Conservation (phyloP, 2,888 invertebrate species). For the Drosophila paucipuncta region DNA sequence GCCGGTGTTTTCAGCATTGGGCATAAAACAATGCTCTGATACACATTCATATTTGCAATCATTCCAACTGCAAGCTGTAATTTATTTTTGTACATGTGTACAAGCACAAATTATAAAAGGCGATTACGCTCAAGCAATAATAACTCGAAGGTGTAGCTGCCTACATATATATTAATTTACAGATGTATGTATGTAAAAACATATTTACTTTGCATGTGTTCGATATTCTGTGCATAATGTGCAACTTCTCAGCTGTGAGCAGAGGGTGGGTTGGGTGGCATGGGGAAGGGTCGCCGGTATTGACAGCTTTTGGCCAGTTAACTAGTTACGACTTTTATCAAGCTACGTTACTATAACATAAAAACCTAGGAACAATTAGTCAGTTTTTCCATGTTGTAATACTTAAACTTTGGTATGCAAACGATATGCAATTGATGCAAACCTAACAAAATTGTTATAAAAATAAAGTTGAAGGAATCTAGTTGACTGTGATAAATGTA, state of each 20-base stretch:
- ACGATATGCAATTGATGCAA: background rate
- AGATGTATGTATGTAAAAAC: slow-evolving; percentile 7
- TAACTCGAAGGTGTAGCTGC: background rate
- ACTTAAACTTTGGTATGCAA: background rate
- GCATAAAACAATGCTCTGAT: slow-evolving; percentile 9
- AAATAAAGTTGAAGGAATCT: background rate
- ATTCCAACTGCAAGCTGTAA: background rate
- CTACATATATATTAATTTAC: background rate
- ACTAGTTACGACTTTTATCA: background rate
- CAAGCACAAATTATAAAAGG: slow-evolving; percentile 17
- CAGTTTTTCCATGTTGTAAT: background rate
- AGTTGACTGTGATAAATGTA: background rate
- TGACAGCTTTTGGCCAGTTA: background rate
- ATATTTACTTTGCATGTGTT: background rate
- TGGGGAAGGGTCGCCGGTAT: slow-evolving; percentile 2
- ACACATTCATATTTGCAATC: slow-evolving; percentile 3
- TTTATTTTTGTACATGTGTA: slow-evolving; percentile 1
- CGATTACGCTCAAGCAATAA: slow-evolving; percentile 8
- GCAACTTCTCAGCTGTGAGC: slow-evolving; percentile 43
- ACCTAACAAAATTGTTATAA: background rate
- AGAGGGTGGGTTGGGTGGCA: background rate
- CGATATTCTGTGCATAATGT: slow-evolving; percentile 62
- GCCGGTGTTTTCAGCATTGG: slow-evolving; percentile 59
- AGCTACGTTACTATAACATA: background rate
- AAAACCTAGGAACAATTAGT: background rate